Base-by-base conservation (phyloP, 2,113 vertebrate genomes). In the Centrocercus urophasianus region DNA sequence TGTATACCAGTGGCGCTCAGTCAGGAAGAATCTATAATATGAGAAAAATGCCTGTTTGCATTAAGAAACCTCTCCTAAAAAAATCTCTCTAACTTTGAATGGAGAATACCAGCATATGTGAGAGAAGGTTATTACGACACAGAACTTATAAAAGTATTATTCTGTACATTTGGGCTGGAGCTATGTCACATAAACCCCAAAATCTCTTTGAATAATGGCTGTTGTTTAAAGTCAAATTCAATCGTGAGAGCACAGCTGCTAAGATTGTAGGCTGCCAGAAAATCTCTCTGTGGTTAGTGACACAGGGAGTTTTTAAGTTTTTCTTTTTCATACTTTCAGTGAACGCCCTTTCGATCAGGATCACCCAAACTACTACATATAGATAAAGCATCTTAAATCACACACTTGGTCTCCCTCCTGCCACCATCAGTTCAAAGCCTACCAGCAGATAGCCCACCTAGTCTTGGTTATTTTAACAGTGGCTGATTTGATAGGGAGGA, bases 1-100 rank as follows among this genome's bases (percentile, higher is more conserved):
- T 96, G 95, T 78, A 83, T 92, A 83, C 88, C 94, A 91, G 91
- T 83, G 83, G 90, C 22, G 38, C 88, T 93, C 57, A 82, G 93
- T 92, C 91, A 93, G 88, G 64, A 96, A 93, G 95, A 97, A 97
- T 96, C 93, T 94, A 94, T 82, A 96, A 72, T 93, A 97, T 97
- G 96, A 96, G 94, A 95, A 97, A 96, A 95, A 96, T 96, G 90
- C 89, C 90, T 73, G 85, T 77, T 89, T 87, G 94, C 93, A 72
- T 78, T 61, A 90, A 81, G 86, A 89, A 95, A 86, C 54, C 91
- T 88, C 95, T 86, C 85, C 86, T 76, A 89, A 85, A 89, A 92
- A 77, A 45, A 32, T 36, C 47, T 32, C 17, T 52, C 60, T 40
- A 48, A 65, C 36, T 52, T 64, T 21, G 42, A 78, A 52, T 24